phyloP scores from a whole-genome alignment of 2,797 vertebrate genomes.

The Lateolabrax maculatus region DNA sequence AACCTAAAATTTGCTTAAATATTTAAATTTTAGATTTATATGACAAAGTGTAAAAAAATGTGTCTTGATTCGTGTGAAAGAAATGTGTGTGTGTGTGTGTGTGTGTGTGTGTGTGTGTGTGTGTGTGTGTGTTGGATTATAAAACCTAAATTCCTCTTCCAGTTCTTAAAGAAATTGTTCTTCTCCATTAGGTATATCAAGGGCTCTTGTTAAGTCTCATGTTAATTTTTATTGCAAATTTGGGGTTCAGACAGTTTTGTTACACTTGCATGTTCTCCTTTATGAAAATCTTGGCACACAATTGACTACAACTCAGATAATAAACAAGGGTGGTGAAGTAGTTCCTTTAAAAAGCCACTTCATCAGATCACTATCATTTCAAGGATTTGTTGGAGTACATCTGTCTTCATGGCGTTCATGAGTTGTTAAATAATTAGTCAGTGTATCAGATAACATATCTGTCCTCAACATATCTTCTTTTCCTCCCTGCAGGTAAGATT shows the following conservation, averaged over 20 bases:
- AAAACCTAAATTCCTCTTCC: not conserved
- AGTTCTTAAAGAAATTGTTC: not conserved
- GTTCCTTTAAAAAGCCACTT: not conserved
- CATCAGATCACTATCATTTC: not conserved
- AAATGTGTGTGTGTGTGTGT: too few species aligned
- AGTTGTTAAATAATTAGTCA: not conserved
- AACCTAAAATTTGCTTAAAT: not conserved
- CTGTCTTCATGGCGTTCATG: not conserved
- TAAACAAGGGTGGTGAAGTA: not conserved
- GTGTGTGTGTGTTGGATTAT: too few species aligned
- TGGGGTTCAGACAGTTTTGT: not conserved
- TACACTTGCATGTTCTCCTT: not conserved
- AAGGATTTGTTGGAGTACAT: not conserved
- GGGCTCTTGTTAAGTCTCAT: not conserved
- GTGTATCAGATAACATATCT: too few species aligned
- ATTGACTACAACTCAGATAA: not conserved
- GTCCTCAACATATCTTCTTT: not conserved
- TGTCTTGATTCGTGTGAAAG: too few species aligned
- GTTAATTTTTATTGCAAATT: not conserved
- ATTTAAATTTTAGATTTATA: not conserved
- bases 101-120: too few species aligned
- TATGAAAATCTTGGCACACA: not conserved
- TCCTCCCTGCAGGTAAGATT: conserved; percentile 91
- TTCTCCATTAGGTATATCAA: not conserved
- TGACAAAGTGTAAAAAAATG: too few species aligned